A percentile compares a stretch with the other conserved stretches of the same genome.
These are phyloP conservation scores for Gari tellinella DNA, from an alignment of 2,888 invertebrate species.

Conservation along the genomic window DNA sequence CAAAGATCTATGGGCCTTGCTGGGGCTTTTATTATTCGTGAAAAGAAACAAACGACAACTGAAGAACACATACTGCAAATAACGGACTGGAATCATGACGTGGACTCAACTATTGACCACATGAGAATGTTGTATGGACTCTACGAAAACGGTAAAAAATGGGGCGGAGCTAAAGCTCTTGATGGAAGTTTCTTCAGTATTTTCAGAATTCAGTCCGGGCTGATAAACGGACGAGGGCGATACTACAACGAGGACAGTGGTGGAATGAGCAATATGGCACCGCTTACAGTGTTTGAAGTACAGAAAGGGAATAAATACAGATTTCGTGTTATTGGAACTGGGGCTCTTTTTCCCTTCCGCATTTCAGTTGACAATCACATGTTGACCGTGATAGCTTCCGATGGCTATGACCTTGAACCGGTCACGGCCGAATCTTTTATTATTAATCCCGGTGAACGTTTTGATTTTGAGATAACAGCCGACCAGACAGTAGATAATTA, in stretches of 20 bases:
- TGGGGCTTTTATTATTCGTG: constrained; percentile 76
- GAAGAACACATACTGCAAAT: constrained; percentile 66
- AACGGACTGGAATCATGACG: constrained; percentile 73
- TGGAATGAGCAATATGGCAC: constrained; percentile 54
- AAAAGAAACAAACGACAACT: constrained; percentile 34
- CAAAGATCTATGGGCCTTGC: constrained; percentile 76
- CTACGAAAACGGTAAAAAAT: constrained; percentile 49
- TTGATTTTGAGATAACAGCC: constrained; percentile 71
- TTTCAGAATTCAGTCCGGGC: constrained; percentile 63
- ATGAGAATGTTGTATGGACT: constrained; percentile 63
- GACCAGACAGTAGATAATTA: constrained; percentile 66
- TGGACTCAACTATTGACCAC: constrained; percentile 58
- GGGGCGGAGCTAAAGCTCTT: constrained; percentile 31
- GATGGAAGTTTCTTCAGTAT: constrained; percentile 61
- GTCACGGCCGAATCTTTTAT: constrained; percentile 62
- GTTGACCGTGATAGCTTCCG: constrained; percentile 68
- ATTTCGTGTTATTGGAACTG: constrained; percentile 71
- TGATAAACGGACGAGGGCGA: constrained; percentile 75
- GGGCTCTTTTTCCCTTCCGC: constrained; percentile 66
- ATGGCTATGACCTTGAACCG: constrained; percentile 71
- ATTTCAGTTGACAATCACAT: constrained; percentile 70
- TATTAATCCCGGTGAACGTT: constrained; percentile 72
- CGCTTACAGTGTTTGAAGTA: constrained; percentile 63
- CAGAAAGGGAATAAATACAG: constrained; percentile 50
- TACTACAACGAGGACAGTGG: constrained; percentile 45